These are phyloP conservation scores for Eretmochelys imbricata DNA, from an alignment of 2,113 vertebrate species.

Conservation along the genomic window DNA sequence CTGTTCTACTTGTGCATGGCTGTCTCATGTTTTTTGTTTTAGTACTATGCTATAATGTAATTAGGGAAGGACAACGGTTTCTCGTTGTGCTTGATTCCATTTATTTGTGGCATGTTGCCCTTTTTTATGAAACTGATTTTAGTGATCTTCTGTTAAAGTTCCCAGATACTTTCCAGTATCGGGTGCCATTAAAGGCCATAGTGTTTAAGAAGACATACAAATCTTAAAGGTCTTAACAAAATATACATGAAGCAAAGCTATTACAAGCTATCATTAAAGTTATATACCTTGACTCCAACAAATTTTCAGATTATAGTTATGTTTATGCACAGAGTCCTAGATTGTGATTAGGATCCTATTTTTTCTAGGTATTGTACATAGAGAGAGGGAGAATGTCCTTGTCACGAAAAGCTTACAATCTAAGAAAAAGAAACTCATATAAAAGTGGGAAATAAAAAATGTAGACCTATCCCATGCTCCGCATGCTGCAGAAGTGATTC, in stretches of 20 bases:
- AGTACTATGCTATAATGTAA: not conserved
- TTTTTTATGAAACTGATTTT: not conserved
- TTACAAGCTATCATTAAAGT: not conserved
- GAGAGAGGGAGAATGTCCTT: not conserved
- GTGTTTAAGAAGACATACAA: not conserved
- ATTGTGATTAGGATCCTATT: not conserved
- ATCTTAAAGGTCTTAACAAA: not conserved
- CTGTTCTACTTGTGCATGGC: not conserved
- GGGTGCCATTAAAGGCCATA: slow-evolving; percentile 13
- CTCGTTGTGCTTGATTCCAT: not conserved
- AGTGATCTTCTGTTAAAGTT: not conserved
- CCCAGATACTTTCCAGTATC: not conserved
- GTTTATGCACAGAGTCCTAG: not conserved
- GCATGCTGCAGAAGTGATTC: not conserved
- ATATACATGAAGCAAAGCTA: not conserved
- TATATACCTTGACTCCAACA: not conserved
- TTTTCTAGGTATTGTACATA: not conserved
- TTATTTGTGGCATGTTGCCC: not conserved
- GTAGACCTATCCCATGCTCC: not conserved
- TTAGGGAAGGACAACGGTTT: slow-evolving; percentile 1
- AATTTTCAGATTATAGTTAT: not conserved
- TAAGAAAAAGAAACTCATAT: not conserved
- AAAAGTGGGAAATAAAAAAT: not conserved
- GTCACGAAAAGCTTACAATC: not conserved
- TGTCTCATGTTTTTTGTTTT: not conserved